These are phyloP conservation scores for Lycocorax pyrrhopterus DNA, from an alignment of 2,113 vertebrate genomes.

Conservation along the genomic window DNA sequence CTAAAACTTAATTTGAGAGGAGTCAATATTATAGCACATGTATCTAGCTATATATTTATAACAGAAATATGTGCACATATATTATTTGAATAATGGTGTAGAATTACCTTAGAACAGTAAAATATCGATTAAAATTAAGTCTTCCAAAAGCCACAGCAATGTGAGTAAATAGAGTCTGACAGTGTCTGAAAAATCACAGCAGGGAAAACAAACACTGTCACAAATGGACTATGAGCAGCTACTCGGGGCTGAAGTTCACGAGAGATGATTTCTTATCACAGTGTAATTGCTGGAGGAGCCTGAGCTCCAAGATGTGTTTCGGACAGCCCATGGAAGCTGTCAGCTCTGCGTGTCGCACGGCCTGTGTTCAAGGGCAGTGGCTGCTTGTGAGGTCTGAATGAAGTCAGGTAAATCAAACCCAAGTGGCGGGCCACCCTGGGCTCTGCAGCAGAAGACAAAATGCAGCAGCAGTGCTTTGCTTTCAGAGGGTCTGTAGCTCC, in stretches of 20 bases:
- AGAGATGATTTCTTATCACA: slow-evolving; percentile 16
- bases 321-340: neutral
- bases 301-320: neutral
- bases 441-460: neutral
- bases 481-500: neutral
- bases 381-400: neutral
- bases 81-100: neutral
- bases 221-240: neutral
- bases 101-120: neutral
- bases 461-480: neutral
- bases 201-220: slow-evolving; percentile 26
- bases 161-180: slow-evolving; percentile 22
- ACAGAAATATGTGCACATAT: neutral
- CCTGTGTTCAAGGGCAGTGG: neutral
- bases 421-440: neutral
- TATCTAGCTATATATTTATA: neutral
- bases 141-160: neutral
- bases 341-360: neutral
- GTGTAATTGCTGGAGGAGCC: neutral
- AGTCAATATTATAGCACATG: neutral
- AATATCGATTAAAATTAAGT: slow-evolving; percentile 7
- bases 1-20: neutral
- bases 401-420: neutral
- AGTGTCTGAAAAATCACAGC: slow-evolving; percentile 40
- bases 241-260: slow-evolving; percentile 30